Evolutionary conservation across 1,140 invertebrate species (phyloP), one percentile per base, ranked within the genome.

Genomic region (Pogonomyrmex californicus): DNA sequence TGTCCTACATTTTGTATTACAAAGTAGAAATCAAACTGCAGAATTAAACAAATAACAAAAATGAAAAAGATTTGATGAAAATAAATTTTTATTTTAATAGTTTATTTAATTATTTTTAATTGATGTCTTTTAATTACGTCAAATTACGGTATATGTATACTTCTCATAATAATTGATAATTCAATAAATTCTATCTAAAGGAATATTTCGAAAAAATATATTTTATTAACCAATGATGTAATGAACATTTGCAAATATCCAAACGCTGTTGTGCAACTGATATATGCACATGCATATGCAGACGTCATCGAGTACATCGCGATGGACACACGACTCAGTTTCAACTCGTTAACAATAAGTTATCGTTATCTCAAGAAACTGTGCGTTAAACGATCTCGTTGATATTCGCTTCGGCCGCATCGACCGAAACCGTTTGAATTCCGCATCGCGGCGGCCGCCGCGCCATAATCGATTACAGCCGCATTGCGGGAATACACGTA

Each of bases 401-500:
- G 68, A 73, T 56, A 73, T 83, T 83, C 79, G 38, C 65, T 56
- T 56, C 30, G 78, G 36, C 17, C 66, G 54, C 68, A 47, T 73
- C 51, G 54, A 41, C 23, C 54, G 44, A 73, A 60, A 73, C 79
- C 54, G 54, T 83, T 83, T 83, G 47, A 60, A 83, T 83, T 83
- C 79, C 68, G 68, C 79, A 47, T n/a, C 68, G 68, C 68, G 68
- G 79, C 58, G 79, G 36, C 66, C 79, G 23, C 66, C 68, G 54
- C 51, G 30, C 14, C 66, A 54, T 71, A 73, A 83, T 83, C 68
- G 79, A 83, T 83, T 83, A 60, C 79, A 83, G 68, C 79, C 79
- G 79, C 66, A 83, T 73, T 83, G 66, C 66, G 66, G 41, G 33
- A 9, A 73, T 83, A 54, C 79, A 73, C 30, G 68, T 54, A 60